Percentiles rank a stretch among this genome's conserved stretches.
These are phyloP conservation scores for Pogonocherus hispidulus DNA, from an alignment of 2,888 invertebrate species.

Conservation along the genomic window DNA sequence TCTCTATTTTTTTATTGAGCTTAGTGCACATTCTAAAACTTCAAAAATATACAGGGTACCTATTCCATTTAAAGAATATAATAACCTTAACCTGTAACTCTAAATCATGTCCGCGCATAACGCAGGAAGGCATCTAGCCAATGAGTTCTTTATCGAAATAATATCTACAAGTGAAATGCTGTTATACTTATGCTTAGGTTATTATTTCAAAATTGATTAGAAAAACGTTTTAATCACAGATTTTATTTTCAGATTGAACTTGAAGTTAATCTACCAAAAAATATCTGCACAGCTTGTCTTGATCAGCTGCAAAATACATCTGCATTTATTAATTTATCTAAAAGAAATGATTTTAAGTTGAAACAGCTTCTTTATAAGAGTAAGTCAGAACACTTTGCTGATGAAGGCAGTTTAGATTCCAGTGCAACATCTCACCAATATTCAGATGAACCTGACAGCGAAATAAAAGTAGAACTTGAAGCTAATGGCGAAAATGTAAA, in stretches of 20 bases:
- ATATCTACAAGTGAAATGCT: no score
- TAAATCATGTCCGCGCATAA: no score
- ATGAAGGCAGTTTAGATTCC: background rate
- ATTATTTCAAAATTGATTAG: no score
- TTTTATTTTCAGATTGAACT: constrained; percentile 36
- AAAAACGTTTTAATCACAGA: no score
- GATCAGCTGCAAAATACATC: constrained; percentile 35
- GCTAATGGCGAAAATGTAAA: constrained; percentile 15
- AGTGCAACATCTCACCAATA: background rate
- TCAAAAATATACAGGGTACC: no score
- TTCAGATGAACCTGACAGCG: constrained; percentile 3
- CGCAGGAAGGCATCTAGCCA: no score
- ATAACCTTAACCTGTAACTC: no score
- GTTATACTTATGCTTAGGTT: no score
- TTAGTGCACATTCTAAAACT: no score
- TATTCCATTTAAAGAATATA: no score
- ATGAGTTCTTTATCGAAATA: no score
- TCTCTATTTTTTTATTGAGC: no score
- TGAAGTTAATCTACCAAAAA: constrained; percentile 41
- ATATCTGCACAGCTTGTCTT: constrained; percentile 40
- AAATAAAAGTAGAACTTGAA: constrained; percentile 2
- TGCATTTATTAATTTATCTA: constrained; percentile 35
- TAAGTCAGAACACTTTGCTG: background rate
- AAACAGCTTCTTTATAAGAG: constrained; percentile 27
- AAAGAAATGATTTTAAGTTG: constrained; percentile 39